phyloP scores from a whole-genome alignment of 2,113 vertebrate species.

The Gadus chalcogrammus region DNA sequence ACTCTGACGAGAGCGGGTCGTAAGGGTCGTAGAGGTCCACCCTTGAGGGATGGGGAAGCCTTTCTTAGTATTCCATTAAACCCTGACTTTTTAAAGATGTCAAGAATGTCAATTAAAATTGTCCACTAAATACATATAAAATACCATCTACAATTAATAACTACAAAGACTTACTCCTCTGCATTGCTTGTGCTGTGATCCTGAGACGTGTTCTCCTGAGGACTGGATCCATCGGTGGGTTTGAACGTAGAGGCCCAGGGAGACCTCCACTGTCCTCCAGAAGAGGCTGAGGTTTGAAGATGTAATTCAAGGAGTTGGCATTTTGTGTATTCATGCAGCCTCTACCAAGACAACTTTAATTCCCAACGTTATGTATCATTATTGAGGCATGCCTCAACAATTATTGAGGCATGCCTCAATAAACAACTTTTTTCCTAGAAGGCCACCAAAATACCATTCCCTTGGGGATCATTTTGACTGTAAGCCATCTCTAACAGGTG shows the following conservation, averaged over 20 bases:
- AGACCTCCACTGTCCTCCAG: conserved; percentile 44
- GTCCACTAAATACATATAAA: background rate
- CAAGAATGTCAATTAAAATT: background rate
- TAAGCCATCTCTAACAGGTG: too few relatives aligned
- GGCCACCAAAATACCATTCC: too few relatives aligned
- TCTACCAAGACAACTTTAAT: too few relatives aligned
- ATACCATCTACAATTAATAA: background rate
- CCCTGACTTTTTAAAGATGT: background rate
- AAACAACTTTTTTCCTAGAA: too few relatives aligned
- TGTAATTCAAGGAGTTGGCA: background rate
- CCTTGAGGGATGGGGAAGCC: conserved; percentile 21
- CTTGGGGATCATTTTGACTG: too few relatives aligned
- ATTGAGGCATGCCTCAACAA: too few relatives aligned
- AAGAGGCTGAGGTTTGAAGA: background rate
- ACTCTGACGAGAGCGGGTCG: conserved; percentile 21
- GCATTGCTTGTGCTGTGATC: conserved; percentile 11
- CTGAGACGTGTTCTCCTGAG: background rate
- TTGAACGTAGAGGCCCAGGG: conserved; percentile 59
- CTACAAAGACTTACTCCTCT: conserved; percentile 32
- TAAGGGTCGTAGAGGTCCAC: conserved; percentile 56
- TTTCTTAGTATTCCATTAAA: background rate
- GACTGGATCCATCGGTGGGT: conserved; percentile 1
- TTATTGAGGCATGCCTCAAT: too few relatives aligned
- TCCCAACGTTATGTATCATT: too few relatives aligned
- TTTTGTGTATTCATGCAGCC: too few relatives aligned